Conservation (phyloP, 2,113 vertebrate genomes). For the Cairina moschata region DNA sequence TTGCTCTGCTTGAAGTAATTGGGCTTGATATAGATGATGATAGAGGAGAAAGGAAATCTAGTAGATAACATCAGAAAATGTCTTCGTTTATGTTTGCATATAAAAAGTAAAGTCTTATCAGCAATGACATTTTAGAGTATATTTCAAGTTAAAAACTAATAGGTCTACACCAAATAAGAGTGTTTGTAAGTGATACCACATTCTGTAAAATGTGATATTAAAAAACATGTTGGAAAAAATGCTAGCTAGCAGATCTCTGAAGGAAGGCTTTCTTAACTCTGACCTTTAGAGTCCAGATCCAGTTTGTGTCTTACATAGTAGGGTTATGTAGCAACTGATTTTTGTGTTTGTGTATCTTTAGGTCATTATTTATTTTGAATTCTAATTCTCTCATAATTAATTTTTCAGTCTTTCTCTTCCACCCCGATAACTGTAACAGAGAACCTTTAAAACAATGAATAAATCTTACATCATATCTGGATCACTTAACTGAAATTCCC, state of each 20-base stretch:
- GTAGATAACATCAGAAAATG: not conserved
- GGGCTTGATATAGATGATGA: not conserved
- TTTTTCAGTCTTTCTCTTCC: not conserved
- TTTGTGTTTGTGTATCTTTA: not conserved
- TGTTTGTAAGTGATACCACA: not conserved
- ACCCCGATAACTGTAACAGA: not conserved
- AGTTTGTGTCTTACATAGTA: not conserved
- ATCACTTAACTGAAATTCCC: conserved; percentile 33
- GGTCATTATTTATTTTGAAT: not conserved
- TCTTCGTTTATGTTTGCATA: not conserved
- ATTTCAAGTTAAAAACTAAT: not conserved
- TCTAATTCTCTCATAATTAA: not conserved
- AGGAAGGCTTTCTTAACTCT: not conserved
- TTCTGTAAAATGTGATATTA: not conserved
- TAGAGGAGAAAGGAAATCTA: not conserved
- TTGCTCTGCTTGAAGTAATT: not conserved
- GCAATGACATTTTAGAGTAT: not conserved
- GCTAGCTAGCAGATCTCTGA: not conserved
- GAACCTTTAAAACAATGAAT: not conserved
- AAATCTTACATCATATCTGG: not conserved
- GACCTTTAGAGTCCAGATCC: not conserved
- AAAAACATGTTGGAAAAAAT: not conserved
- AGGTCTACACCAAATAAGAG: not conserved
- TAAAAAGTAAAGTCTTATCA: not conserved
- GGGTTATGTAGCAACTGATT: not conserved